Evolutionary conservation across 2,888 invertebrate genomes (phyloP).

Genomic region (Plutella xylostella): DNA sequence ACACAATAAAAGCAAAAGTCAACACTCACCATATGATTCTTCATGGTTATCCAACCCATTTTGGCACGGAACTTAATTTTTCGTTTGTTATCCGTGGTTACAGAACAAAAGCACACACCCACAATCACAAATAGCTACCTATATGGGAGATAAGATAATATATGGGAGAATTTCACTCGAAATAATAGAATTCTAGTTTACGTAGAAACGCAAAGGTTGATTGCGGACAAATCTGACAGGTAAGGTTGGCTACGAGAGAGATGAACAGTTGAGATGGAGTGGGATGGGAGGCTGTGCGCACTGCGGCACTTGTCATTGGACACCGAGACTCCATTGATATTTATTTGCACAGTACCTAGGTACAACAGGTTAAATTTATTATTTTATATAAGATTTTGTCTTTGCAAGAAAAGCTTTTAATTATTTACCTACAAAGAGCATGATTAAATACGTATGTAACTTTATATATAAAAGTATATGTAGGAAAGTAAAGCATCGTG

Average conservation of each 20-base stretch:
- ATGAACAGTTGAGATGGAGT: constrained; percentile 28
- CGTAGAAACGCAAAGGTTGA: neutral
- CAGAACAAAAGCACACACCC: too few species aligned
- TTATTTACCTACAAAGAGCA: too few species aligned
- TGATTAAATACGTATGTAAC: too few species aligned
- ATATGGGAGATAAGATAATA: neutral
- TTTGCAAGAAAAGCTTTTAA: too few species aligned
- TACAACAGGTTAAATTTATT: too few species aligned
- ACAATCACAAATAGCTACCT: too few species aligned
- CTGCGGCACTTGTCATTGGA: constrained; percentile 39
- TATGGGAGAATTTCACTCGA: neutral
- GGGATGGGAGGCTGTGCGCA: constrained; percentile 66
- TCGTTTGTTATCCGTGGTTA: constrained; percentile 44
- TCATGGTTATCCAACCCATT: constrained; percentile 67
- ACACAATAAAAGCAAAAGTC: too few species aligned
- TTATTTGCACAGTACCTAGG: too few species aligned
- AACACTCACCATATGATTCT: constrained; percentile 61
- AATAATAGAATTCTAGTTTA: neutral
- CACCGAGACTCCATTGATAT: neutral
- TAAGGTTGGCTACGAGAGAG: constrained; percentile 42
- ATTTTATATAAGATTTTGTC: too few species aligned
- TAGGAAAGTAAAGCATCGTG: too few species aligned
- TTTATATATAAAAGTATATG: too few species aligned
- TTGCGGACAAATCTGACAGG: neutral
- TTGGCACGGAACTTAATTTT: constrained; percentile 46